Evolutionary conservation across 2,888 invertebrate species (phyloP).

Genomic region (Netelia melanura): DNA sequence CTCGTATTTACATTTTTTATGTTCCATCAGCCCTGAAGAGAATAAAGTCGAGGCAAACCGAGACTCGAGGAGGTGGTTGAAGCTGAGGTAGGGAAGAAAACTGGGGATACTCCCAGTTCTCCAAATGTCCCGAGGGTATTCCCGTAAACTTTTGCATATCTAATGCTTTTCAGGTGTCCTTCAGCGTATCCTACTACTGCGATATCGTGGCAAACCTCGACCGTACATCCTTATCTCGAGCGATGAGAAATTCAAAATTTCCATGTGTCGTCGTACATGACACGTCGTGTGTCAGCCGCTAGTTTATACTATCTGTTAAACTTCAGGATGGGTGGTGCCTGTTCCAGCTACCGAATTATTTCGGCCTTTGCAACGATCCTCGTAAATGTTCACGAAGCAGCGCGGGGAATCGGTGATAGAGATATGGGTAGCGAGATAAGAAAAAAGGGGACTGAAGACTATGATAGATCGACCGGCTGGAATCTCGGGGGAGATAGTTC

Average conservation of each 20-base stretch:
- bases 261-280: neutral
- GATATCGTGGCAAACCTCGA: neutral
- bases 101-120: conserved; percentile 1
- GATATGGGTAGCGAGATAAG: neutral
- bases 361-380: neutral
- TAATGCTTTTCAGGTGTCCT: conserved; percentile 29
- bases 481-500: neutral
- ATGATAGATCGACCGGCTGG: too few species aligned
- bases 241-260: conserved; percentile 14
- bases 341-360: neutral
- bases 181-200: conserved; percentile 5
- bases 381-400: conserved; percentile 13
- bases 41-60: conserved; percentile 33
- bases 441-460: neutral
- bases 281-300: neutral
- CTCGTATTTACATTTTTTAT: conserved; percentile 54
- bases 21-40: conserved; percentile 20
- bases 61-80: neutral
- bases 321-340: neutral
- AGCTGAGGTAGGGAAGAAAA: neutral
- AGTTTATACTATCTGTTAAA: neutral
- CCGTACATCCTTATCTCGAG: neutral
- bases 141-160: conserved; percentile 50
- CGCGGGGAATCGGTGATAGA: neutral
- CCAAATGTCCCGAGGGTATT: conserved; percentile 27